These are phyloP conservation scores for Ophion ellenae DNA, from an alignment of 2,888 invertebrate genomes.

Conservation along the genomic window DNA sequence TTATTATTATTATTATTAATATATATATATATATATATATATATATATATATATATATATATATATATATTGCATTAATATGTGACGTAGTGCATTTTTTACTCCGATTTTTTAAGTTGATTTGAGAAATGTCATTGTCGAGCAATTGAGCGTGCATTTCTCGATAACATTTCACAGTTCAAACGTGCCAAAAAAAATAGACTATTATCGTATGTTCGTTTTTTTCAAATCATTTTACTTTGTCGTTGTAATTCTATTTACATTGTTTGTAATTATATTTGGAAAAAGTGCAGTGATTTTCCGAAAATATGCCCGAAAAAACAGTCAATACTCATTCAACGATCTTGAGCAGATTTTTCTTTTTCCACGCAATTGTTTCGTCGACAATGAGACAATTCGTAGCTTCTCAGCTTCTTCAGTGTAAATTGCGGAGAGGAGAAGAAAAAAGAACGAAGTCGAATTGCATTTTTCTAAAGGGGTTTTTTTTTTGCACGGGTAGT, in stretches of 20 bases:
- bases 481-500: background rate
- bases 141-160: background rate
- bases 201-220: background rate
- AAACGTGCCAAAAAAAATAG: background rate
- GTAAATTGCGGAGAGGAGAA: background rate
- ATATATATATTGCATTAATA: no score
- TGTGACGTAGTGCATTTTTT: background rate
- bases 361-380: no score
- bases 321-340: no score
- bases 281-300: background rate
- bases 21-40: no score
- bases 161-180: background rate
- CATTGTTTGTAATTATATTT: background rate
- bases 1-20: no score
- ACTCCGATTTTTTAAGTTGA: no score
- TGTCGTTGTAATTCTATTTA: background rate
- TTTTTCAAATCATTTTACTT: background rate
- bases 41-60: no score
- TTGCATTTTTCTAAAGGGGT: background rate
- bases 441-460: background rate
- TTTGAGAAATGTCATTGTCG: background rate
- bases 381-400: background rate
- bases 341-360: no score
- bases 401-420: background rate
- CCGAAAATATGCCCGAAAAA: background rate